Base-by-base conservation (phyloP, 2,888 invertebrate genomes). In the Adineta ricciae region DNA sequence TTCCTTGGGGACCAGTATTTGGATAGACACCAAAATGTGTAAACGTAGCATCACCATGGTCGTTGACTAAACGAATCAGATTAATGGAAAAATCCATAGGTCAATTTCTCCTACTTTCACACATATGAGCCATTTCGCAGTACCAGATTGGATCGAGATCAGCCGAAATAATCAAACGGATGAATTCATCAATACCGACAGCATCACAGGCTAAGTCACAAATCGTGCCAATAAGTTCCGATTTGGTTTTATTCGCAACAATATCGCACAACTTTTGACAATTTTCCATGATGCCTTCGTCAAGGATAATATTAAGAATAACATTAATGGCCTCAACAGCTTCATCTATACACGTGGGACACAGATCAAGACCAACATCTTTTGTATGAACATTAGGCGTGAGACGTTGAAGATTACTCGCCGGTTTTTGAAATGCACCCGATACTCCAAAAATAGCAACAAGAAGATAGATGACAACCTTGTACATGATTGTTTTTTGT, bases 141-240 rank as follows among this genome's bases (percentile, higher is more conserved):
- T 88, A 88, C 84, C 88, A 89, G 72, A 89, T 88, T 9, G 88
- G 88, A 84, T 89, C 88, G 21, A 89, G 86, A 84, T 89, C 89
- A 83, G 88, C 89, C 73, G 88, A 87, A 84, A 88, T 85, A 56
- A 89, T 87, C 24, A 88, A 85, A 46, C 88, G 88, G 84, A 88
- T 86, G 84, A 89, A 89, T 86, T 88, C 88, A 24, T 88, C 87
- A 14, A 88, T 86, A 27, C 89, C 89, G 9, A 86, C 88, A 54
- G 88, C 84, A 83, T 89, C 88, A 87, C 89, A 89, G 19, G 88
- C 86, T 24, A 89, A 36, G 83, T 87, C 86, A 84, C 89, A 89
- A 14, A 88, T 87, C n/a, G 83, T 87, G 14, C 88, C 88, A 9
- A 88, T 83, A 21, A 87, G 86, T 83, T 88, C 84, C 83, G 87